Evolutionary conservation across 2,113 vertebrate species (phyloP), one percentile per base, ranked within the genome.

Genomic region (Cromileptes altivelis): DNA sequence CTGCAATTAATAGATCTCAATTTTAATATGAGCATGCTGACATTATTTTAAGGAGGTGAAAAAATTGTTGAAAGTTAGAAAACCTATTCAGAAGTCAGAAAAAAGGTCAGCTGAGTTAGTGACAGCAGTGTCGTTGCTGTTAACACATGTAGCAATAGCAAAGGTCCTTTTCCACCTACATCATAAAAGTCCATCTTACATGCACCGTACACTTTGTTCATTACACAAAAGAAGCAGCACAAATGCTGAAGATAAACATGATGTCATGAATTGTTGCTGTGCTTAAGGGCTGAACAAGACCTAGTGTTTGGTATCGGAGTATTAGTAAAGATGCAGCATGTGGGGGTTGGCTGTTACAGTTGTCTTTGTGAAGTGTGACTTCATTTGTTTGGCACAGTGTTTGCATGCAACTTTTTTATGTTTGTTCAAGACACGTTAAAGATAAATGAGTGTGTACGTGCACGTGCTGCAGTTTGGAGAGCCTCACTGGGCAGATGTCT

Each of bases 221-320:
- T 25, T 65, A 30, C 25, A 40, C 1, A 76, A 49, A 84, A 63
- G 1, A 45, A 63, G 23, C 49, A 47, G 12, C 25, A 65, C 18
- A 65, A 10, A 63, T 4, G 33, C 49, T 76, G 15, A 37, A 19
- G 53, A 55, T 63, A 61, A 74, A 78, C 14, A 8, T 45, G 25
- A 11, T 49, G 17, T 60, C 21, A 11, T 57, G 52, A 73, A 42
- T 61, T 80, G 61, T 60, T 13, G 19, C 19, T 57, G 12, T 78
- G 71, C 42, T 27, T 11, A 55, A 47, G 1, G 25, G 33, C 33
- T 50, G 62, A 79, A 62, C 30, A 56, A 63, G 21, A 49, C 56
- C 62, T 10, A 23, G 18, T 52, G 6, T 25, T 75, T 74, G 25
- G n/a, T 77, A 30, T 30, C 23, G 37, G 18, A 70, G 42, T 50